phyloP scores from a whole-genome alignment of 2,113 vertebrate species.

The Actinemys pallida region DNA sequence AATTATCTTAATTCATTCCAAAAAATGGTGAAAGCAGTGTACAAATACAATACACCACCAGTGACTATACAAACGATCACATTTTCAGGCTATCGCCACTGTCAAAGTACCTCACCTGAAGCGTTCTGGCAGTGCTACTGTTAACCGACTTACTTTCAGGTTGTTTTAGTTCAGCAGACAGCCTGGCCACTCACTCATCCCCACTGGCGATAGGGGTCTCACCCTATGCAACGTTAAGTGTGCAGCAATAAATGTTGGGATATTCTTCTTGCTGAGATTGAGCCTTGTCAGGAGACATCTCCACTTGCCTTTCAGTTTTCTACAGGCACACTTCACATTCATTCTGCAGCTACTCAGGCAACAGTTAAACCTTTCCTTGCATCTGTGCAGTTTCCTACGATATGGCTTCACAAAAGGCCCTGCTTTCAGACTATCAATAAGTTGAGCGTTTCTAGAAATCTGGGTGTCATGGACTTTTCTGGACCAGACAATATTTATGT shows the following conservation, averaged over 20 bases:
- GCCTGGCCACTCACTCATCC: background rate
- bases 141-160: background rate
- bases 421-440: background rate
- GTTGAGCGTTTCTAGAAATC: background rate
- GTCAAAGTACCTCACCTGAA: background rate
- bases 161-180: background rate
- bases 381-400: background rate
- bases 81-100: slow-evolving; percentile 13
- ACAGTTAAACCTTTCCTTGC: background rate
- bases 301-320: background rate
- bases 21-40: background rate
- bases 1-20: background rate
- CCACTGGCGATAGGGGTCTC: background rate
- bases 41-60: background rate
- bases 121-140: background rate
- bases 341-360: background rate
- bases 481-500: accelerated
- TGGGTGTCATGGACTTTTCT: background rate
- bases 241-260: background rate
- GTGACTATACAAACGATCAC: background rate
- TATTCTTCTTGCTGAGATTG: background rate
- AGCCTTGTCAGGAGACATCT: background rate
- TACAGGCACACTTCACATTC: background rate
- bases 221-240: accelerated
- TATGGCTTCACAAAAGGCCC: background rate